Evolutionary conservation across 2,888 invertebrate genomes (phyloP).

Genomic region (Odontocerum albicorne): DNA sequence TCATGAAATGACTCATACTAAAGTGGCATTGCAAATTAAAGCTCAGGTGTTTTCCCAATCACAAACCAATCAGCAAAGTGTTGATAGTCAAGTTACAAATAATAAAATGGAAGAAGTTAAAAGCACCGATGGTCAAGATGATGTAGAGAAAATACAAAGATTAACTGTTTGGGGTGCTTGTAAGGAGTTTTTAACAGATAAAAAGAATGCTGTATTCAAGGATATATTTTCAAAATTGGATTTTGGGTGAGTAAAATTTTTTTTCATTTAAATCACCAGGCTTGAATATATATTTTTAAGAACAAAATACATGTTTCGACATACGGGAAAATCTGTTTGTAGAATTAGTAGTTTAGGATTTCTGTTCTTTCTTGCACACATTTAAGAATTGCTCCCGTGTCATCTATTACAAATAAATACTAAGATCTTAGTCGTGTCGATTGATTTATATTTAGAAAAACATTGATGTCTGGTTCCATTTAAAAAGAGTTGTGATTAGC

Average conservation of each 20-base stretch:
- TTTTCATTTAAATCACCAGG: no score
- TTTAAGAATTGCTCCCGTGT: no score
- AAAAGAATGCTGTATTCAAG: slow-evolving; percentile 12
- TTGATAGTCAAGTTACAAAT: slow-evolving; percentile 1
- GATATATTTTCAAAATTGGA: slow-evolving; percentile 19
- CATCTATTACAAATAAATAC: no score
- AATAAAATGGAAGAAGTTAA: slow-evolving; percentile 5
- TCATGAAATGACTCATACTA: slow-evolving; percentile 9
- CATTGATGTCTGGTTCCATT: no score
- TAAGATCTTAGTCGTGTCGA: no score
- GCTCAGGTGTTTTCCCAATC: slow-evolving; percentile 19
- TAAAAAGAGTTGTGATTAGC: no score
- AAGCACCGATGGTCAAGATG: not conserved
- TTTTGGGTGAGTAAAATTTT: slow-evolving; percentile 20
- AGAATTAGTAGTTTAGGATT: no score
- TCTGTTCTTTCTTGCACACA: no score
- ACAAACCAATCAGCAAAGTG: slow-evolving; percentile 6
- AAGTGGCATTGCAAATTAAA: slow-evolving; percentile 28
- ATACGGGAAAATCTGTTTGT: no score
- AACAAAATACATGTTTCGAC: no score
- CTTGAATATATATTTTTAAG: not conserved
- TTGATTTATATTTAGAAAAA: no score
- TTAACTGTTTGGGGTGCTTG: slow-evolving; percentile 27
- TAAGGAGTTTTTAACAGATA: slow-evolving; percentile 10
- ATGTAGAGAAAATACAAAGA: slow-evolving; percentile 6